These are phyloP conservation scores for Odobenus rosmarus DNA, from an alignment of 2,113 vertebrate genomes.

Conservation along the genomic window DNA sequence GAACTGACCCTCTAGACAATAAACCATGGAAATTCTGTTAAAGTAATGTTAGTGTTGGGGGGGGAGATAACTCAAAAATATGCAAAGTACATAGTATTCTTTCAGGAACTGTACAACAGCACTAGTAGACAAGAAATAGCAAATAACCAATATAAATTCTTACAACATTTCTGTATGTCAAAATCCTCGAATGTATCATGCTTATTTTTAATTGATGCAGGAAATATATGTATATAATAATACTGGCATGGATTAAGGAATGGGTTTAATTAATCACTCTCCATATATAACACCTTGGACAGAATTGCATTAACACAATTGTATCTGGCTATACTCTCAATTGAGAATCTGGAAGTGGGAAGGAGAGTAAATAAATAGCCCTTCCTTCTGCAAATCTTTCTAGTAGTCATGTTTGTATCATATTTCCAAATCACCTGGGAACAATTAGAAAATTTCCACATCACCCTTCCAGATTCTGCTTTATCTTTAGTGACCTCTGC, in stretches of 20 bases:
- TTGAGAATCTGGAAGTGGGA: not conserved
- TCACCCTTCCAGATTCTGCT: not conserved
- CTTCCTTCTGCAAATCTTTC: not conserved
- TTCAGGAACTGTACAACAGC: not conserved
- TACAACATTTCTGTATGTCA: conserved; percentile 11
- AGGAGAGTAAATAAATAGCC: not conserved
- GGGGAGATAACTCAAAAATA: not conserved
- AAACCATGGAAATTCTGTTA: not conserved
- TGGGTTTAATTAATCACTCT: not conserved
- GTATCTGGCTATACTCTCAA: not conserved
- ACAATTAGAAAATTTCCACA: not conserved
- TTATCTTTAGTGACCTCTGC: not conserved
- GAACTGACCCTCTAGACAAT: not conserved
- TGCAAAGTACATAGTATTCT: not conserved
- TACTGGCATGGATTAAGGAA: not conserved
- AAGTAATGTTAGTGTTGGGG: not conserved
- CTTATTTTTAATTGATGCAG: not conserved
- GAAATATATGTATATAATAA: not conserved
- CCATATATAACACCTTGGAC: not conserved
- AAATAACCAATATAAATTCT: conserved; percentile 5
- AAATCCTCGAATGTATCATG: not conserved
- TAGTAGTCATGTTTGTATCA: not conserved
- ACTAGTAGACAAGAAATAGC: not conserved
- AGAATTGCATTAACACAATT: not conserved
- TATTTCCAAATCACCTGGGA: not conserved